Evolutionary conservation across 2,797 vertebrate species (phyloP), one percentile per base, ranked within the genome.

Genomic region (Acanthornis magna): DNA sequence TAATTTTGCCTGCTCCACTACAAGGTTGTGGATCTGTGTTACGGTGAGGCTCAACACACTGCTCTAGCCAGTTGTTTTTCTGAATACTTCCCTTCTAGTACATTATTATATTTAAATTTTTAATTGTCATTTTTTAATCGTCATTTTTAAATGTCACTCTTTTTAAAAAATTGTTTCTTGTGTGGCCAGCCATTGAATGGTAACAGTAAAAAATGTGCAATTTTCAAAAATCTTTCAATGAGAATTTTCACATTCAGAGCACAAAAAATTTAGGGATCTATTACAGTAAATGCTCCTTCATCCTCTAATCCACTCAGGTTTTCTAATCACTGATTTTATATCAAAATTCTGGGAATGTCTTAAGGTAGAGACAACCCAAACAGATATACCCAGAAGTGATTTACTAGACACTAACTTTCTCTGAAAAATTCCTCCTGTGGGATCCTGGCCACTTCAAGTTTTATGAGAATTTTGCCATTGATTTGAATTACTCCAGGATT

Each of bases 11-110:
- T 81, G 20, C 10, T 13, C 13, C 19, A 40, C 30, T 51, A n/a
- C 43, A 76, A 13, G 6, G 8, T 5, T 79, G 13, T 72, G 2
- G 0, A 29, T 63, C n/a, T 48, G 4, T 26, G 16, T 30, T 43
- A 15, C 34, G 6, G 18, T 62, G 38, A 88, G 10, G 11, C 38
- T 62, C 3, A 7, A 73, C 23, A 60, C 16, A 23, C 30, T 74
- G 19, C 4, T 77, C 3, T 61, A 85, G 7, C 25, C 75, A 58
- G 5, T 14, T 48, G 6, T 26, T 57, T 45, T 77, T 42, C 16
- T 32, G n/a, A 73, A 36, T 29, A 4, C 55, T 84, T 81, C 32
- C 19, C 38, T 77, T 73, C 29, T 53, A 34, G 5, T n/a, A 53
- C 26, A 9, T 55, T 40, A 15, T 32, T 50, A 45, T 26, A 9